Evolutionary conservation across 2,888 invertebrate species (phyloP), one percentile per base, ranked within the genome.

Genomic region (Macropis europaea): DNA sequence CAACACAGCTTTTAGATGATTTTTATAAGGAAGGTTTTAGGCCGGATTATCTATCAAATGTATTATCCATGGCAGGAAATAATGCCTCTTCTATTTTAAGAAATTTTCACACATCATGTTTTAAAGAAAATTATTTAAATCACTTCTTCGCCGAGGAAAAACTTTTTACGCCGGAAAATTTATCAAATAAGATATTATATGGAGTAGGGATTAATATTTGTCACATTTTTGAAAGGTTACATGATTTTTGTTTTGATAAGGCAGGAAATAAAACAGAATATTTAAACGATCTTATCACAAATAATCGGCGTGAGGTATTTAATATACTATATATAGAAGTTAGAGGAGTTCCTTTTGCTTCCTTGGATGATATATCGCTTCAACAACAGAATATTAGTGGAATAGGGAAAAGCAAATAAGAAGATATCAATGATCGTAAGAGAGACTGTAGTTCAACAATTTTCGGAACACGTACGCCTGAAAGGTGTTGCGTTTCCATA

Each of bases 61-160:
- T 87, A 78, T 79, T 86, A 79, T 70, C 70, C 70, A 72, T 80
- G 81, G 67, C 85, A 59, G 85, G 86, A 81, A 84, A 78, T 43
- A 57, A 69, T 77, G 80, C 85, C 26, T 13, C 84, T 77, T 82
- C 50, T 73, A 76, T 76, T 68, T 84, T 86, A 67, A 84, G 50
- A 76, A 81, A 83, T 56, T 86, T 87, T 70, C 84, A 86, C 68
- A 77, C 77, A 82, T 60, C 42, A 42, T 86, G 85, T 81, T 86
- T 86, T 80, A 54, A 54, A 40, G 24, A 77, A 62, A 83, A 84
- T 82, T 83, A 83, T 82, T 83, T 84, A 75, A 52, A 81, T 76
- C 76, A 64, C 54, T 83, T 84, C 67, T 77, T 83, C 38, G 62
- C 69, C 34, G 79, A 74, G 74, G 47, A 82, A 80, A 75, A 84